Evolutionary conservation across 2,113 vertebrate species (phyloP).

Genomic region (Clarias magur): DNA sequence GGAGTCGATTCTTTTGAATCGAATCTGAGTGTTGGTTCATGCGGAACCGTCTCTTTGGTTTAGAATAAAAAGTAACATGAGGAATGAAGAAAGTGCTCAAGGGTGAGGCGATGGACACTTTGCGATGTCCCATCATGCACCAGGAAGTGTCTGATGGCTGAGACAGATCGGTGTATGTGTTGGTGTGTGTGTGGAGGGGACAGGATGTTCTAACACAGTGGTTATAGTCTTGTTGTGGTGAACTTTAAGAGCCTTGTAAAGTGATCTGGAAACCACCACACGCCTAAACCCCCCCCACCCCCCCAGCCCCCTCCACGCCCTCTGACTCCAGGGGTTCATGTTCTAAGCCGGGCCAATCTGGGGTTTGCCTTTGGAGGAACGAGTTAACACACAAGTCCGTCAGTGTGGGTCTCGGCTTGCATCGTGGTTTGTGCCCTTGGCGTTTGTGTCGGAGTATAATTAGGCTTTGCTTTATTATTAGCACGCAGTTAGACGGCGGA

Average conservation of each 20-base stretch:
- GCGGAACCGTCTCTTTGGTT: background rate
- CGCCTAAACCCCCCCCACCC: background rate
- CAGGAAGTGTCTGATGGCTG: background rate
- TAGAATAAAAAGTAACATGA: background rate
- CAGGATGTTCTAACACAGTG: constrained; percentile 58
- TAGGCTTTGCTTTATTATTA: background rate
- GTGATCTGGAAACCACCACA: constrained; percentile 16
- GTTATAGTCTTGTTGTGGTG: constrained; percentile 27
- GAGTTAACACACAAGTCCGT: constrained; percentile 34
- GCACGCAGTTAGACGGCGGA: background rate
- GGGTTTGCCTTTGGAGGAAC: background rate
- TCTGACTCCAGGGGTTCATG: constrained; percentile 22
- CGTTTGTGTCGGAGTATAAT: background rate
- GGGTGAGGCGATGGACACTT: background rate
- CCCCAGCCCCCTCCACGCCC: constrained; percentile 1
- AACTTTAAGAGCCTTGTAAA: constrained; percentile 34
- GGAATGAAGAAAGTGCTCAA: background rate
- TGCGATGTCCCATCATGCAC: background rate
- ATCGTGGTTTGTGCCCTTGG: constrained; percentile 2
- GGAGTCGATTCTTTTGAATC: background rate
- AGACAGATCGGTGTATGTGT: background rate
- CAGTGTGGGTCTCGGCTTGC: background rate
- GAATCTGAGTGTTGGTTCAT: background rate
- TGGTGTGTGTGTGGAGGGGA: constrained; percentile 28
- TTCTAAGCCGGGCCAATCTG: constrained; percentile 26